These are phyloP conservation scores for Drosophila robusta DNA, from an alignment of 2,888 invertebrate species.

Conservation along the genomic window DNA sequence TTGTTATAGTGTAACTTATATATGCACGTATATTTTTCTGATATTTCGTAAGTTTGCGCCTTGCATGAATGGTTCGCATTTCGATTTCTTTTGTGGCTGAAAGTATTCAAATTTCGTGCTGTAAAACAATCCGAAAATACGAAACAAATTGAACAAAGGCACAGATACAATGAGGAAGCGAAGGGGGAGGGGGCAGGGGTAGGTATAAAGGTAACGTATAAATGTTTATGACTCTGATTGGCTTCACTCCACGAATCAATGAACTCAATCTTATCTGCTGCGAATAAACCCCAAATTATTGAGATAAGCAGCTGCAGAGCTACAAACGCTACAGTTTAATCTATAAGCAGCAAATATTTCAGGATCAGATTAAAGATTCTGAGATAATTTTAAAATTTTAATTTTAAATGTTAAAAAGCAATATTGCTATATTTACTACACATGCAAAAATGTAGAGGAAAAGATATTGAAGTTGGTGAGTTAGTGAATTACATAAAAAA, in stretches of 20 bases:
- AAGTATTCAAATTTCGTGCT: constrained; percentile 64
- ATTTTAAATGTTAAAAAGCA: no score
- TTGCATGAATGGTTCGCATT: constrained; percentile 68
- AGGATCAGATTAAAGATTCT: no score
- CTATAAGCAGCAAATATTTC: not conserved
- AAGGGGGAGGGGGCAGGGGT: not conserved
- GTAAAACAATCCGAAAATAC: constrained; percentile 48
- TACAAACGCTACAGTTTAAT: no score
- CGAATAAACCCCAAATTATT: no score
- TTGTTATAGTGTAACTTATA: not conserved
- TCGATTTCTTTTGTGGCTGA: constrained; percentile 62
- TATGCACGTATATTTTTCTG: constrained; percentile 7
- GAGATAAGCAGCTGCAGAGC: not conserved
- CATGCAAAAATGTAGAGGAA: no score
- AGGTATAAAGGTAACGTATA: not conserved
- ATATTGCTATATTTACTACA: no score
- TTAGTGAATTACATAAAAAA: no score
- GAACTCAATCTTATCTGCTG: constrained; percentile 48
- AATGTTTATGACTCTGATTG: not conserved
- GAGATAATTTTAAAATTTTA: no score
- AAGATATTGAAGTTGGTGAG: no score
- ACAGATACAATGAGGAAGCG: not conserved
- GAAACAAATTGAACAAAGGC: constrained; percentile 8
- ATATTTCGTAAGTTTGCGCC: constrained; percentile 49
- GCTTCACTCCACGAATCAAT: constrained; percentile 53